Evolutionary conservation across 53 echinoderm and acorn worm genomes (phyloP).

Genomic region (Hippasteria phrygiana): DNA sequence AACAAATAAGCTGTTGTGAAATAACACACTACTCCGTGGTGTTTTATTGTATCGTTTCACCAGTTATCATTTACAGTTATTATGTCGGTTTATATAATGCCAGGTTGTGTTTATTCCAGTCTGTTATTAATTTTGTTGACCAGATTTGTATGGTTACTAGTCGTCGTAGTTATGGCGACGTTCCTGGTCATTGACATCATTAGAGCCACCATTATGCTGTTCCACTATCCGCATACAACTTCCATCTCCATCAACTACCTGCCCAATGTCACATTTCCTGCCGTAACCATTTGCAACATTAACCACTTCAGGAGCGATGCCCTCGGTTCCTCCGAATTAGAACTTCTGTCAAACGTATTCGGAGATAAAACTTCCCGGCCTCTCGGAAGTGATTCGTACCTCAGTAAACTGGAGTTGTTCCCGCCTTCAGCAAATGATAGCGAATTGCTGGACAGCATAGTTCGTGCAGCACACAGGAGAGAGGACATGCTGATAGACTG

Average conservation of each 20-base stretch:
- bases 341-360: background rate
- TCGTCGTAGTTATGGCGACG: background rate
- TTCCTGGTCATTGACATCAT: conserved; percentile 14
- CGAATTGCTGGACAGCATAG: background rate
- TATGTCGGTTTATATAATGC: background rate
- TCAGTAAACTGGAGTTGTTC: background rate
- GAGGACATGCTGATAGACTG: conserved; percentile 67
- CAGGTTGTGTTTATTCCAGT: background rate
- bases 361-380: background rate
- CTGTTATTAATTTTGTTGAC: background rate
- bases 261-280: conserved; percentile 59
- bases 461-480: conserved; percentile 34
- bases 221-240: conserved; percentile 38
- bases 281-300: conserved; percentile 71
- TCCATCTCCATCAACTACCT: conserved; percentile 63
- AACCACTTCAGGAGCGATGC: conserved; percentile 27
- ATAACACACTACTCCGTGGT: too few relatives aligned
- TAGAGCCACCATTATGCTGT: background rate
- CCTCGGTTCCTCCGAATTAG: background rate
- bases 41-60: too few relatives aligned
- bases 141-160: background rate
- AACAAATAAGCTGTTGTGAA: too few relatives aligned
- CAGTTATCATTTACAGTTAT: background rate
- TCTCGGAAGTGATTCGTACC: background rate
- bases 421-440: background rate